A percentile compares a stretch with the other conserved stretches of the same genome.
Evolutionary conservation across 2,797 vertebrate species (phyloP).

Genomic region (Malacoctenus gilli): DNA sequence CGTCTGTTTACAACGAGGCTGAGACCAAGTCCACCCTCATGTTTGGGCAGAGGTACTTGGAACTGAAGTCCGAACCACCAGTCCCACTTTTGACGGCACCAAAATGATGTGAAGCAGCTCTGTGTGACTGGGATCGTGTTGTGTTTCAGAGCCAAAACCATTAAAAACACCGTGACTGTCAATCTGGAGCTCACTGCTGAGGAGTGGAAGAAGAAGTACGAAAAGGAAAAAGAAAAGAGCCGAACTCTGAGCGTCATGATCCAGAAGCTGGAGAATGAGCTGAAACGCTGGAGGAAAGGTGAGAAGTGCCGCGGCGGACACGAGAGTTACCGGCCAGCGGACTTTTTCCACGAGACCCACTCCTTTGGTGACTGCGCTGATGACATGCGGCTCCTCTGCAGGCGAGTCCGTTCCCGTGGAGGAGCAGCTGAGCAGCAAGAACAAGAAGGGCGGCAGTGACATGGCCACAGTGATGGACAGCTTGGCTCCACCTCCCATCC

Average conservation of each 20-base stretch:
- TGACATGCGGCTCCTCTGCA: conserved; percentile 55
- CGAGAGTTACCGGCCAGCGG: too few relatives aligned
- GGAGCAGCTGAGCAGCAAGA: conserved; percentile 89
- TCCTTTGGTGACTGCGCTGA: too few relatives aligned
- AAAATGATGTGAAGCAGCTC: too few relatives aligned
- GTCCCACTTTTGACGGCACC: too few relatives aligned
- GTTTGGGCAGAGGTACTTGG: conserved; percentile 94
- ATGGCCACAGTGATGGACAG: conserved; percentile 84
- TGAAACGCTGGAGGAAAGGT: conserved; percentile 81
- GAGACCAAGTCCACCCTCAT: conserved; percentile 95
- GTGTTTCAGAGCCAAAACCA: conserved; percentile 90
- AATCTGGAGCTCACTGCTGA: conserved; percentile 96
- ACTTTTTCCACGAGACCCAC: too few relatives aligned
- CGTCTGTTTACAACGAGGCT: conserved; percentile 92
- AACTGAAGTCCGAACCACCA: too few relatives aligned
- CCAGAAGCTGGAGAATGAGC: conserved; percentile 77
- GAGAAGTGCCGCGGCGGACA: too few relatives aligned
- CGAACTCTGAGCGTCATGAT: conserved; percentile 64
- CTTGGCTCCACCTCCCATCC: conserved; percentile 72
- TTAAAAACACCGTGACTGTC: conserved; percentile 96
- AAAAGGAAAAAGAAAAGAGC: conserved; percentile 90
- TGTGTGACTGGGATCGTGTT: too few relatives aligned
- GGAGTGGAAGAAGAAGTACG: conserved; percentile 98
- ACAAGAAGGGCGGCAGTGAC: conserved; percentile 83
- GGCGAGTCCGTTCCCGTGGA: conserved; percentile 93